A percentile compares a stretch with the other conserved stretches of the same genome.
Conservation (phyloP, 2,888 invertebrate genomes). For the Calliopum simillimum region DNA sequence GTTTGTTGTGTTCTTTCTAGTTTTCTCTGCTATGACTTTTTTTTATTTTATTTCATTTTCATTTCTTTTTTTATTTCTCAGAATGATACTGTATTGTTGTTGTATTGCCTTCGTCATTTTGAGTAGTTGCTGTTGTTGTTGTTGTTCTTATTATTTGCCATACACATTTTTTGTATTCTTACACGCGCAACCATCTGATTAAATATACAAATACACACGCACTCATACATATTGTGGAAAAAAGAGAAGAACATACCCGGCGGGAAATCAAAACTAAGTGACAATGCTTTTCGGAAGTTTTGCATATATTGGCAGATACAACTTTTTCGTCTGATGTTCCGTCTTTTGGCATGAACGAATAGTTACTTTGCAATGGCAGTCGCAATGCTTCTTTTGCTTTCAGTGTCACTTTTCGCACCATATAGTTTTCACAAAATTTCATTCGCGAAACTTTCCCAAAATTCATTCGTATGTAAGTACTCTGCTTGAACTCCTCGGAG, state of each 20-base stretch:
- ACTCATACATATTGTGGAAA: background rate
- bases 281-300: too few species aligned
- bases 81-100: slow-evolving; percentile 1
- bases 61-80: background rate
- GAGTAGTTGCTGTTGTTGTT: background rate
- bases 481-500: too few species aligned
- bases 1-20: background rate
- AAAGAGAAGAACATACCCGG: background rate
- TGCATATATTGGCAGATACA: too few species aligned
- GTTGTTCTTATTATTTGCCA: slow-evolving; percentile 11
- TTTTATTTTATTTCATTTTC: background rate
- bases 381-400: too few species aligned
- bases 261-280: too few species aligned
- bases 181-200: slow-evolving; percentile 30
- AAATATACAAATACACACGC: slow-evolving; percentile 8
- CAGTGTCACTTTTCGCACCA: too few species aligned
- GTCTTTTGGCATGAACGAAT: too few species aligned
- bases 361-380: too few species aligned
- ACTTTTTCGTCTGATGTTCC: too few species aligned
- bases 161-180: slow-evolving; percentile 1
- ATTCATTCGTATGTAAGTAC: too few species aligned
- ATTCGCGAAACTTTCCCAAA: too few species aligned
- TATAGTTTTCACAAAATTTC: too few species aligned
- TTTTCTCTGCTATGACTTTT: background rate
- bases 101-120: background rate